Percentiles rank a stretch among this genome's conserved stretches.
phyloP scores from a whole-genome alignment of 2,888 invertebrate genomes.

The Plebejus anna region DNA sequence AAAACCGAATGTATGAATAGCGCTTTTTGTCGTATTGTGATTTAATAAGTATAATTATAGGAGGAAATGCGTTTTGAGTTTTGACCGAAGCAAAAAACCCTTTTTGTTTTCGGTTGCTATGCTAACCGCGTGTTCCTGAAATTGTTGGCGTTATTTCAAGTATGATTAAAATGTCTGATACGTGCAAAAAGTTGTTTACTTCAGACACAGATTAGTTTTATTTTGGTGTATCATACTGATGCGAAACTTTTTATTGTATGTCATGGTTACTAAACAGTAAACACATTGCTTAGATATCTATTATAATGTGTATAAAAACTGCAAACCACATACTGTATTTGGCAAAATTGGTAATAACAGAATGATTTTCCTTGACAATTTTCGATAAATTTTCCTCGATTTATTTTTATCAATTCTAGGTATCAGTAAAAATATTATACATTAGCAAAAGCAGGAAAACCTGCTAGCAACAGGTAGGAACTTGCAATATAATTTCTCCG shows the following conservation, averaged over 20 bases:
- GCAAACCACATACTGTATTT: neutral
- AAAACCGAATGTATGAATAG: conserved; percentile 50
- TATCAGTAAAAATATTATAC: no score
- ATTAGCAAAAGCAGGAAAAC: neutral
- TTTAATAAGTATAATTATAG: conserved; percentile 30
- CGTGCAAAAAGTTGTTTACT: neutral
- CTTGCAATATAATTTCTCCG: neutral
- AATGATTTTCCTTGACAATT: neutral
- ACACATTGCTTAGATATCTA: neutral
- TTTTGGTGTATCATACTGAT: neutral
- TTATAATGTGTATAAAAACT: neutral
- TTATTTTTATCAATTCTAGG: no score
- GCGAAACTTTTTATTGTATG: neutral
- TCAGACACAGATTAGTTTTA: neutral
- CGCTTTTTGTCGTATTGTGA: conserved; percentile 35
- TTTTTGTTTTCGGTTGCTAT: neutral
- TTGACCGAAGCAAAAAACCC: neutral
- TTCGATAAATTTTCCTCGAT: neutral
- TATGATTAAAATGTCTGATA: neutral
- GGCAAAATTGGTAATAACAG: neutral
- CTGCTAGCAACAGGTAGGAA: neutral
- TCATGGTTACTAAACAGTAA: neutral
- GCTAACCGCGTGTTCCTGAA: neutral
- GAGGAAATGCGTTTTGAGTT: conserved; percentile 29
- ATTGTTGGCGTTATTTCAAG: neutral